These are phyloP conservation scores for Rhynchonycteris naso DNA, from an alignment of 2,797 vertebrate genomes.

Conservation along the genomic window DNA sequence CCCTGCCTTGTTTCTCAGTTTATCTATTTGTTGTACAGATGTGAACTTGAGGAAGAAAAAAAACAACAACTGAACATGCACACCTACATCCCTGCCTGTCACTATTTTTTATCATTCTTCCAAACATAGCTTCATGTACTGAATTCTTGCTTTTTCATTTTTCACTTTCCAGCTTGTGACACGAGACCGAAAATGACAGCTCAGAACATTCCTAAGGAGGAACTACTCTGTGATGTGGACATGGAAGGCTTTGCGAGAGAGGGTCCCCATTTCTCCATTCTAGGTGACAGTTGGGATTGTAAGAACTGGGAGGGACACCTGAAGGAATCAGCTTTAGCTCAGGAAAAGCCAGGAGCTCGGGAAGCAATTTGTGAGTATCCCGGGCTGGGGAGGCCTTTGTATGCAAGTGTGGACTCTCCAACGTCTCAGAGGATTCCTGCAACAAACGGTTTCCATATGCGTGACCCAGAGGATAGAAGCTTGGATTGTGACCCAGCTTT, in stretches of 20 bases:
- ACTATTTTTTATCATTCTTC: slow-evolving; percentile 11
- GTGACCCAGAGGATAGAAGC: slow-evolving; percentile 38
- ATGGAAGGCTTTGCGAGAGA: slow-evolving; percentile 59
- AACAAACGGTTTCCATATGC: slow-evolving; percentile 39
- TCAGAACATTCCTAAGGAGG: slow-evolving; percentile 54
- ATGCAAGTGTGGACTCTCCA: background rate
- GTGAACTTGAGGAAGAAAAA: background rate
- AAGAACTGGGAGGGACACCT: slow-evolving; percentile 24
- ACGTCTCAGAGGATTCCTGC: background rate
- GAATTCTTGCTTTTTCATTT: slow-evolving; percentile 19
- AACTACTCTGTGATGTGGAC: slow-evolving; percentile 11
- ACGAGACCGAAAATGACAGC: slow-evolving; percentile 35
- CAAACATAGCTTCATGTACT: background rate
- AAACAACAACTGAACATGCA: background rate
- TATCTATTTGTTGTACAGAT: background rate
- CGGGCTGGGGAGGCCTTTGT: slow-evolving; percentile 33
- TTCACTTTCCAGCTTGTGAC: slow-evolving; percentile 58
- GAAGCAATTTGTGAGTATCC: slow-evolving; percentile 46
- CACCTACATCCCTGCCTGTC: background rate
- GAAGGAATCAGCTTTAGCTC: slow-evolving; percentile 30
- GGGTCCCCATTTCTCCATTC: background rate
- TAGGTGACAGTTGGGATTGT: slow-evolving; percentile 19
- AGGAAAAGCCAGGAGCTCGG: slow-evolving; percentile 40
- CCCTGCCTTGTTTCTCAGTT: background rate
- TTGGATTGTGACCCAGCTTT: slow-evolving; percentile 37